Evolutionary conservation across 2,113 vertebrate species (phyloP).

Genomic region (Entelurus aequoreus): DNA sequence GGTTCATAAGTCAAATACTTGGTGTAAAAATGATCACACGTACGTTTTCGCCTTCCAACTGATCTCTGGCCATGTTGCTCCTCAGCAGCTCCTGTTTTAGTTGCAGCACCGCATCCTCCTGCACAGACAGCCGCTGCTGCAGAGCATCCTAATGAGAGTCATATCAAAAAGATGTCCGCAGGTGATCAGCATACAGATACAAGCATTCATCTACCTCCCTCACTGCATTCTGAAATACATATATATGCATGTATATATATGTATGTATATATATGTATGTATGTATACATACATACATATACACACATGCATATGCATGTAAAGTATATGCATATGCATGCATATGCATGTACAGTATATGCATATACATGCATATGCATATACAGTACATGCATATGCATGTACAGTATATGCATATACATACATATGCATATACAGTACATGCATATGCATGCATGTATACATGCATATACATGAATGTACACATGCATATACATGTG

Average conservation of each 20-base stretch:
- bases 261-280: too few relatives aligned
- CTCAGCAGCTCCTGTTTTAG: constrained; percentile 93
- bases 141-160: constrained; percentile 81
- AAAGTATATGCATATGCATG: too few relatives aligned
- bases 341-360: too few relatives aligned
- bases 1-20: constrained; percentile 32
- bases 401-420: too few relatives aligned
- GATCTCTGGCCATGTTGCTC: constrained; percentile 89
- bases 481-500: too few relatives aligned
- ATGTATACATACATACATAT: too few relatives aligned
- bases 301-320: too few relatives aligned
- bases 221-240: neutral
- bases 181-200: constrained; percentile 31
- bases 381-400: too few relatives aligned
- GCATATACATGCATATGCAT: too few relatives aligned
- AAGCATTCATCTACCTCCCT: neutral
- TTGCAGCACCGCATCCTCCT: constrained; percentile 87
- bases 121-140: constrained; percentile 87
- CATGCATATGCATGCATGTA: too few relatives aligned
- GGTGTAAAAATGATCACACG: constrained; percentile 59
- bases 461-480: too few relatives aligned
- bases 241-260: neutral
- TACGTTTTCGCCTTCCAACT: constrained; percentile 89
- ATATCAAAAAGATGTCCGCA: constrained; percentile 42
- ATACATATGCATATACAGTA: too few relatives aligned